Evolutionary conservation across 23 tunicate genomes (phyloP).

Genomic region (Styela plicata): DNA sequence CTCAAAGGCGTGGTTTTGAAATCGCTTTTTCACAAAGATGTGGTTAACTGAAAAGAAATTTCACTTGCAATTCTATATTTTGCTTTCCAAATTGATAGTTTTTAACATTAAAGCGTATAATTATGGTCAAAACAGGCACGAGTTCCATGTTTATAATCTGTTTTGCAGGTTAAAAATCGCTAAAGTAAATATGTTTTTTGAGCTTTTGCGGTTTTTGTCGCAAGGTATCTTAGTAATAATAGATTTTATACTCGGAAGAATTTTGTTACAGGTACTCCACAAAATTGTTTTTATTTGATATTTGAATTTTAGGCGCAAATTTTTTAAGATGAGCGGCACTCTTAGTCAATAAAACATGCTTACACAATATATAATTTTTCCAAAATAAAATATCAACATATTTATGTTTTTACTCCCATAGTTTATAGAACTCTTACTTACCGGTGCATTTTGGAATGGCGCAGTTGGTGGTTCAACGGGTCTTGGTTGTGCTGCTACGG

Average conservation of each 20-base stretch:
- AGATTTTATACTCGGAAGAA: background rate
- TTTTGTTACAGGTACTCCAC: no score
- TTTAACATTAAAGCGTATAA: background rate
- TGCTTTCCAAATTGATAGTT: background rate
- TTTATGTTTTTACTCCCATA: no score
- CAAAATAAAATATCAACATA: no score
- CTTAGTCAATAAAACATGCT: no score
- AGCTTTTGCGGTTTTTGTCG: background rate
- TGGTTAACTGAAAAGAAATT: no score
- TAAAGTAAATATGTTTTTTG: background rate
- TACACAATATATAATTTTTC: no score
- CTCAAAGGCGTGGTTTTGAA: no score
- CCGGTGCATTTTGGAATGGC: background rate
- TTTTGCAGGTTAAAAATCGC: background rate
- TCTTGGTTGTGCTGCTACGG: background rate
- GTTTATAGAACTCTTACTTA: no score
- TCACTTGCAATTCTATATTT: background rate
- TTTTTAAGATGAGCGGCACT: no score
- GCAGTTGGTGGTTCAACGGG: background rate
- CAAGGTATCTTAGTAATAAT: background rate
- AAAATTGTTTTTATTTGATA: no score
- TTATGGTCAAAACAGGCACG: background rate
- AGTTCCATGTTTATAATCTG: background rate
- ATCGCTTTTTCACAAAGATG: no score
- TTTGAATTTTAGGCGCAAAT: no score